A percentile compares a stretch with the other conserved stretches of the same genome.
These are phyloP conservation scores for Cirrhinus molitorella DNA, from an alignment of 2,797 vertebrate genomes.

Conservation along the genomic window DNA sequence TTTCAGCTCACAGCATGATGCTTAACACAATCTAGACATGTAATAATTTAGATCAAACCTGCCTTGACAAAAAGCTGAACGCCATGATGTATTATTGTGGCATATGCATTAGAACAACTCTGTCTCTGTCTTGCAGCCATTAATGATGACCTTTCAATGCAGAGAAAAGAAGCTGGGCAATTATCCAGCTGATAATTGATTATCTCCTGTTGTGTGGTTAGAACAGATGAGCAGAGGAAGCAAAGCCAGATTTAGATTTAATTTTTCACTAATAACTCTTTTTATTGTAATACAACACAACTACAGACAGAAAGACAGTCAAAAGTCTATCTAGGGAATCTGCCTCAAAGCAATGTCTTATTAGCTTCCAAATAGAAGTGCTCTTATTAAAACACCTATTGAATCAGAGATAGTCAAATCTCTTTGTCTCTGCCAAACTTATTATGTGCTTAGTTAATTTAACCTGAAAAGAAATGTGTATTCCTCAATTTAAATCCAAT, in stretches of 20 bases:
- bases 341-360: neutral
- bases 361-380: neutral
- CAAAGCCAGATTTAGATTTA: neutral
- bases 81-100: neutral
- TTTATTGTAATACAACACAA: neutral
- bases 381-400: neutral
- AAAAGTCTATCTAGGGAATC: neutral
- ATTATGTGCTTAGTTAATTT: neutral
- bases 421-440: neutral
- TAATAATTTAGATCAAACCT: neutral
- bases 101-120: neutral
- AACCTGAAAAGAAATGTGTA: neutral
- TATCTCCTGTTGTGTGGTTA: constrained; percentile 28
- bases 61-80: neutral
- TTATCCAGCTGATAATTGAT: constrained; percentile 53
- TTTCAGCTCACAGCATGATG: neutral
- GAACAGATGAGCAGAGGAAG: constrained; percentile 15
- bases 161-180: constrained; percentile 62
- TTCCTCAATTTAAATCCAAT: neutral
- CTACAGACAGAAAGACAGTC: neutral
- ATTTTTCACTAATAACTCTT: neutral
- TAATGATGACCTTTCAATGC: constrained; percentile 76
- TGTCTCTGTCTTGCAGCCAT: constrained; percentile 70
- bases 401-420: neutral
- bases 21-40: neutral